Evolutionary conservation across 1,140 invertebrate genomes (phyloP), one percentile per base, ranked within the genome.

Genomic region (Pseudomyrmex gracilis): DNA sequence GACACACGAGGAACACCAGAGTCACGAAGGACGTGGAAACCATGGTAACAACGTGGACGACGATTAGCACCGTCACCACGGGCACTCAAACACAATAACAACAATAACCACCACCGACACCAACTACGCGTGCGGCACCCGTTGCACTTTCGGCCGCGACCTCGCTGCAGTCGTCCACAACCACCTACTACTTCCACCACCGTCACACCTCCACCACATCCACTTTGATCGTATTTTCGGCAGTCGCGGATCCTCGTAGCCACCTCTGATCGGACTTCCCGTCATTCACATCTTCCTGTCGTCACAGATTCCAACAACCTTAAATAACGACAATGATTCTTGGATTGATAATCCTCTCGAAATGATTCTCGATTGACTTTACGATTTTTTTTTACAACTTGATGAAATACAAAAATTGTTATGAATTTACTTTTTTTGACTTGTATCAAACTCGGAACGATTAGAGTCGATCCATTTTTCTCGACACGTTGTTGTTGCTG

Each of bases 1-100:
- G 95, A 94, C 96, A 97, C 87, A 97, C 95, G 91, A 97, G 95
- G 88, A 97, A 95, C 87, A 97, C 95, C 89, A 97, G 95, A 85
- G 96, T 96, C 73, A 96, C 94, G 89, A 95, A 95, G 71, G 96
- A 96, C 85, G 96, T 96, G 85, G 95, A 93, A 92, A 94, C 92
- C 94, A 94, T 94, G 83, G 93, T 94, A 93, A 92, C 85, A 92
- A 92, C 85, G 85, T 89, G 88, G 84, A 92, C 90, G 80, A 89
- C 82, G 87, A 88, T 82, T 83, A 90, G 87, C 85, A 90, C 88
- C 88, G 90, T 88, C 84, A 83, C 83, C 85, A 85, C 87, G 87
- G 82, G 85, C 88, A 87, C 87, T 83, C 84, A 64, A 71, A 85
- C 73, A 77, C 82, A 86, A 88, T 68, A 34, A 34, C 34, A 34